A percentile compares a stretch with the other conserved stretches of the same genome.
These are phyloP conservation scores for Hydropsyche tenuis DNA, from an alignment of 1,140 invertebrate species.

Conservation along the genomic window DNA sequence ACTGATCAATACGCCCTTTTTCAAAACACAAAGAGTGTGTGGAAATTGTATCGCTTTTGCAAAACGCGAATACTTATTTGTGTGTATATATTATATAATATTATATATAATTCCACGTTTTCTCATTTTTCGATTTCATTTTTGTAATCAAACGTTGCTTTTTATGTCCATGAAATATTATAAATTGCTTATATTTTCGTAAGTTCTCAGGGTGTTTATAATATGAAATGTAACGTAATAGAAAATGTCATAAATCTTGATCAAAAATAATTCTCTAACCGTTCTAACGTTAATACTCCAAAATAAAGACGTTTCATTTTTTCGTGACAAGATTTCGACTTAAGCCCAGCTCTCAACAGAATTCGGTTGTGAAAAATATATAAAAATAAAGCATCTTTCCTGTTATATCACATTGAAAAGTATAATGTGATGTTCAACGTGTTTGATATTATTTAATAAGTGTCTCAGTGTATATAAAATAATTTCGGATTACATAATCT, in stretches of 20 bases:
- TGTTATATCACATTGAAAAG: neutral
- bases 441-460: no score
- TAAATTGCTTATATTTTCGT: no score
- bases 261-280: conserved; percentile 1
- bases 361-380: neutral
- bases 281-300: conserved; percentile 19
- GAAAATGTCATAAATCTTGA: conserved; percentile 2
- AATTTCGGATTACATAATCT: conserved; percentile 7
- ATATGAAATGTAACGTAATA: neutral
- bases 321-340: conserved; percentile 11
- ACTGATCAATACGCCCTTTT: conserved; percentile 15
- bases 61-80: neutral
- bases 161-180: neutral
- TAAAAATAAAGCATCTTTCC: neutral
- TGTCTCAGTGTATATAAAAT: neutral
- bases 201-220: no score
- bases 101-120: neutral
- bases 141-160: neutral
- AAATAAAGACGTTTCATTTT: conserved; percentile 20
- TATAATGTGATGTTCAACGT: neutral
- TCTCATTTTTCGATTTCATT: neutral
- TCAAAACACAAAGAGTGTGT: neutral
- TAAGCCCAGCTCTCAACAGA: conserved; percentile 12
- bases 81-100: neutral
- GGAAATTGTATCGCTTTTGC: neutral